Percentiles rank a stretch among this genome's conserved stretches.
phyloP scores from a whole-genome alignment of 2,797 vertebrate species.

The Microctenopoma steveboyesi region DNA sequence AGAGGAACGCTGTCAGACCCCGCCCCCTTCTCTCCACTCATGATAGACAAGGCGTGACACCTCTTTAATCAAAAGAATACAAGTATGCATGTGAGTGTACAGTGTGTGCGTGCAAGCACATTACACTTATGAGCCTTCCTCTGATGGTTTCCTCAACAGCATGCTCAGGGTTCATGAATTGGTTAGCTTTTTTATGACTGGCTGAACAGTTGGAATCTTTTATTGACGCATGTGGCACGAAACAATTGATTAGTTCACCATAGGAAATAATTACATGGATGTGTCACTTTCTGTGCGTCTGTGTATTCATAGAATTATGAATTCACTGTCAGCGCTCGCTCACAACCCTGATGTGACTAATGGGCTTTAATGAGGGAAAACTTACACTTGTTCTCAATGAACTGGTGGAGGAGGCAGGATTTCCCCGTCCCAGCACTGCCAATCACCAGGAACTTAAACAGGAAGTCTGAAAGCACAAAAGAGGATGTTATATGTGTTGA shows the following conservation, averaged over 20 bases:
- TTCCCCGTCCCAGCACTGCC: conserved; percentile 94
- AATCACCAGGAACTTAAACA: conserved; percentile 97
- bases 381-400: conserved; percentile 97
- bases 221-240: not conserved
- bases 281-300: not conserved
- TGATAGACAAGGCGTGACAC: conserved; percentile 24
- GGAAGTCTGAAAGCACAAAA: conserved; percentile 88
- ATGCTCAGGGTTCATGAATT: not conserved
- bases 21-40: conserved; percentile 5
- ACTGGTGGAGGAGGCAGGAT: conserved; percentile 96
- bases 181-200: not conserved
- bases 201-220: not conserved
- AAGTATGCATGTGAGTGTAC: not conserved
- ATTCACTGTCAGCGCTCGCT: not conserved
- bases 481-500: conserved; percentile 34
- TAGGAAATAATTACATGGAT: not conserved
- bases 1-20: conserved; percentile 31
- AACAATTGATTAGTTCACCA: conserved; percentile 10
- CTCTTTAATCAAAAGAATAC: conserved; percentile 32
- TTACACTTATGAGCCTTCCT: not conserved
- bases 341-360: conserved; percentile 12
- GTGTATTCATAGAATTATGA: conserved; percentile 1
- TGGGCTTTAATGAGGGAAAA: conserved; percentile 12
- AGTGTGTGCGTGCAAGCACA: too few relatives aligned
- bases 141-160: not conserved